Conservation (phyloP, 1,140 invertebrate genomes). For the Drosophila seguyi region DNA sequence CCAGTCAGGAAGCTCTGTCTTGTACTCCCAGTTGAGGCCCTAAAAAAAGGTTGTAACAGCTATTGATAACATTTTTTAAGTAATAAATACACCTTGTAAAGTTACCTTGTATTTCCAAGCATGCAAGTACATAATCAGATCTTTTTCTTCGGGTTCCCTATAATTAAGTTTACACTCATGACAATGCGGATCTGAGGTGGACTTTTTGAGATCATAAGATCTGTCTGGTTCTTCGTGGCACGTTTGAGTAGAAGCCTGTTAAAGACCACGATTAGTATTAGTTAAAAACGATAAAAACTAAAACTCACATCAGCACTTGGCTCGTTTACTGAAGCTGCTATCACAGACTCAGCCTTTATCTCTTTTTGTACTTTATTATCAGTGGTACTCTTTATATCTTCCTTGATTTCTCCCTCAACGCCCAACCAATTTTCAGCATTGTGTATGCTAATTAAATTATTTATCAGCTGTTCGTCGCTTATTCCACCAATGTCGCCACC, state of each 20-base stretch:
- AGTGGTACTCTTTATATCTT: constrained; percentile 85
- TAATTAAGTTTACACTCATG: constrained; percentile 96
- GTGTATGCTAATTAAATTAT: constrained; percentile 95
- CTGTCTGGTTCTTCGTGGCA: constrained; percentile 90
- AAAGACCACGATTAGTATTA: neutral
- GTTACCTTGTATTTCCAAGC: constrained; percentile 95
- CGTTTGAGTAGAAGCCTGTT: constrained; percentile 91
- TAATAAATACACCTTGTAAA: neutral
- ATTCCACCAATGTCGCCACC: constrained; percentile 96
- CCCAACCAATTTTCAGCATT: constrained; percentile 97
- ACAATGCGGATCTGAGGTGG: constrained; percentile 94
- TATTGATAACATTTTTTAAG: neutral
- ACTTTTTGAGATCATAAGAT: constrained; percentile 90
- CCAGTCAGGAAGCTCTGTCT: constrained; percentile 95
- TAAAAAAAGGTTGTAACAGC: constrained; percentile 76
- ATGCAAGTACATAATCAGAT: constrained; percentile 98
- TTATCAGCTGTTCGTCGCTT: constrained; percentile 94
- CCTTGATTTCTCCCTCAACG: constrained; percentile 90
- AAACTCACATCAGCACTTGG: neutral
- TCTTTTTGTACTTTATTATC: neutral
- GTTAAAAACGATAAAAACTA: neutral
- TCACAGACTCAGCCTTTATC: neutral
- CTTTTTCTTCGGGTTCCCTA: constrained; percentile 94
- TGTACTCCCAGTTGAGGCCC: constrained; percentile 95
- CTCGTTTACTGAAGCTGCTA: neutral